phyloP scores from a whole-genome alignment of 2,797 vertebrate genomes.

The Cryptoblepharus egeriae region DNA sequence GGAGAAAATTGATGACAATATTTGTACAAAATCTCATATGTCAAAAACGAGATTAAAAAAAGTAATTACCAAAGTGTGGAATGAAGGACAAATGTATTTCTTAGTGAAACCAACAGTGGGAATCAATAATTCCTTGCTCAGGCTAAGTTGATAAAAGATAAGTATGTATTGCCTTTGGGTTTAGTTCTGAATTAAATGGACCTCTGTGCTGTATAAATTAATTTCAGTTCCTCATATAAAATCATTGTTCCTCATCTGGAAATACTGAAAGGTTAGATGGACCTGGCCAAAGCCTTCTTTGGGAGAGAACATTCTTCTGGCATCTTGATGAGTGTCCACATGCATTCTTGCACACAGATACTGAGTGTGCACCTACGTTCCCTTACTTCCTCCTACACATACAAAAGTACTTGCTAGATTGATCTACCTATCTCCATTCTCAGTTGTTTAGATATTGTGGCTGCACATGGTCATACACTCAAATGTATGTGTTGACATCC shows the following conservation, averaged over 20 bases:
- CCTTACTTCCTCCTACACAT: no score
- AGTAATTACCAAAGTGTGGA: constrained; percentile 32
- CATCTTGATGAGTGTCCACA: neutral
- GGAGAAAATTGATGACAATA: neutral
- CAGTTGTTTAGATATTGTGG: no score
- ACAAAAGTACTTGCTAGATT: no score
- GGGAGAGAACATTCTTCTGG: neutral
- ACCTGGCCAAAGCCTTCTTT: neutral
- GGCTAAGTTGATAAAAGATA: constrained; percentile 39
- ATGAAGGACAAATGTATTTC: constrained; percentile 33
- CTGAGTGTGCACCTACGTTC: rapidly evolving
- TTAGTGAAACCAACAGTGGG: neutral
- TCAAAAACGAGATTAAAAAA: constrained; percentile 46
- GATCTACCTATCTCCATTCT: no score
- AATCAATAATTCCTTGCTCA: constrained; percentile 39
- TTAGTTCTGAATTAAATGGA: constrained; percentile 29
- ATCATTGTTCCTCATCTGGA: neutral
- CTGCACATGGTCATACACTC: no score
- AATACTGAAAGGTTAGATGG: neutral
- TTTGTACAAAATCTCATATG: constrained; percentile 23
- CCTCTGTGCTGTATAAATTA: constrained; percentile 35
- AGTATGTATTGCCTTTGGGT: constrained; percentile 3
- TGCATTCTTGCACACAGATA: rapidly evolving
- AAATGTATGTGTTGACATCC: no score
- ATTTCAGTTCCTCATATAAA: constrained; percentile 21